A percentile compares a stretch with the other conserved stretches of the same genome.
phyloP scores from a whole-genome alignment of 2,113 vertebrate species.

The Eupsittula cactorum region DNA sequence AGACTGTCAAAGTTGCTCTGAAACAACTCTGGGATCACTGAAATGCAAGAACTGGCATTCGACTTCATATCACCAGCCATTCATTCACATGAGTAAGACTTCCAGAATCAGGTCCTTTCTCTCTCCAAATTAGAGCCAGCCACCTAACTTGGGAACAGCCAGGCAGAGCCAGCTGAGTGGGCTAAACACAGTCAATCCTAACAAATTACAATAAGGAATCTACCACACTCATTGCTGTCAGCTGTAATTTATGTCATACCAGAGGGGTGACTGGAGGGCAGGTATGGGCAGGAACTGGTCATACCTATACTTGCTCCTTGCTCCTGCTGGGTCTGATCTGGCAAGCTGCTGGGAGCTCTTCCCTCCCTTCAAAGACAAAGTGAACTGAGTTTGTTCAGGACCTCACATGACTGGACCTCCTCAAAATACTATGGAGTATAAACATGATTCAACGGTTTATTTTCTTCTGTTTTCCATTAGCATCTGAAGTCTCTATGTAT shows the following conservation, averaged over 20 bases:
- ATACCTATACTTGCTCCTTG: background rate
- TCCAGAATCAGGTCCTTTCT: rapidly evolving
- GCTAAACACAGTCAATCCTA: background rate
- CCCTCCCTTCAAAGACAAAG: background rate
- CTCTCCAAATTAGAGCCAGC: background rate
- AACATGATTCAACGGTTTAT: background rate
- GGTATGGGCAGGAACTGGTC: constrained; percentile 30
- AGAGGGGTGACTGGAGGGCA: constrained; percentile 24
- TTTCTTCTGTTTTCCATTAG: background rate
- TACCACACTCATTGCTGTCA: constrained; percentile 11
- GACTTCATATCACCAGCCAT: background rate
- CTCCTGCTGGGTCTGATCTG: constrained; percentile 1
- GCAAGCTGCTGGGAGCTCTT: constrained; percentile 10
- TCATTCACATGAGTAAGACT: background rate
- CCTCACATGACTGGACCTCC: background rate
- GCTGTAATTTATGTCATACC: background rate
- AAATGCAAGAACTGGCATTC: background rate
- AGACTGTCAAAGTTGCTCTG: background rate
- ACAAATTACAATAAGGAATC: background rate
- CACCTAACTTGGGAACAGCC: background rate
- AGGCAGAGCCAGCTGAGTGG: background rate
- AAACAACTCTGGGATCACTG: background rate
- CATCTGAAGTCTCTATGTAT: background rate
- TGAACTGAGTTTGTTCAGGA: background rate
- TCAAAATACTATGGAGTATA: background rate